A percentile compares a stretch with the other conserved stretches of the same genome.
These are phyloP conservation scores for Tautogolabrus adspersus DNA, from an alignment of 2,113 vertebrate genomes.

Conservation along the genomic window DNA sequence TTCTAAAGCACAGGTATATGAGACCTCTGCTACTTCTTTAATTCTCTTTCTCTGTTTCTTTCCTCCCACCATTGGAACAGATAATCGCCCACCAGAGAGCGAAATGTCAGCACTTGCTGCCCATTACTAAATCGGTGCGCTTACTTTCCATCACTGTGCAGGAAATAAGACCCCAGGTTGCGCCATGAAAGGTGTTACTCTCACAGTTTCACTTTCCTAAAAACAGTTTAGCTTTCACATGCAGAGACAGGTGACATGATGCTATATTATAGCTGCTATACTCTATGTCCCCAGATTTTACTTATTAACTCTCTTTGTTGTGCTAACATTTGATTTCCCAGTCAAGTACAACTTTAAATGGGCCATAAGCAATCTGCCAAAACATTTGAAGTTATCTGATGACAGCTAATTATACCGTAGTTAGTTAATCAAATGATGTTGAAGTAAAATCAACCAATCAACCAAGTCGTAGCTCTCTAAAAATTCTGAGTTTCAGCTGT, in stretches of 20 bases:
- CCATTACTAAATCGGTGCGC: slow-evolving; percentile 48
- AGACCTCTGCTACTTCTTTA: not conserved
- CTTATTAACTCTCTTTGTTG: not conserved
- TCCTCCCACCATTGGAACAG: slow-evolving; percentile 66
- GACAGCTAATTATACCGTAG: no score
- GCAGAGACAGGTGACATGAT: not conserved
- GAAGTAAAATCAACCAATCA: not conserved
- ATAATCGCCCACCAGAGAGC: slow-evolving; percentile 46
- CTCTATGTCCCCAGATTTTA: not conserved
- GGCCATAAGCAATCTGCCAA: not conserved
- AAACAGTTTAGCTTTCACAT: slow-evolving; percentile 17
- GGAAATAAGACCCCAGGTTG: slow-evolving; percentile 60
- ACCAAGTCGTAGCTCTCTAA: not conserved
- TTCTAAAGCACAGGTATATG: not conserved
- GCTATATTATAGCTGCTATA: not conserved
- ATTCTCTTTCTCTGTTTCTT: not conserved
- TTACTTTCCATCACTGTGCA: slow-evolving; percentile 67
- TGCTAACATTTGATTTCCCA: not conserved
- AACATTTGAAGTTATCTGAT: not conserved
- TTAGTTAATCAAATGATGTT: not conserved
- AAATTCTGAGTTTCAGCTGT: not conserved
- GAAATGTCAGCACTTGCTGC: slow-evolving; percentile 57
- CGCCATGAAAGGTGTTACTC: not conserved
- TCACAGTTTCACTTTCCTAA: slow-evolving; percentile 52
- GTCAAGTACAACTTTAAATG: not conserved